These are phyloP conservation scores for Sinodicranocentrus sp. DNA, from an alignment of 2,888 invertebrate genomes.

Conservation along the genomic window DNA sequence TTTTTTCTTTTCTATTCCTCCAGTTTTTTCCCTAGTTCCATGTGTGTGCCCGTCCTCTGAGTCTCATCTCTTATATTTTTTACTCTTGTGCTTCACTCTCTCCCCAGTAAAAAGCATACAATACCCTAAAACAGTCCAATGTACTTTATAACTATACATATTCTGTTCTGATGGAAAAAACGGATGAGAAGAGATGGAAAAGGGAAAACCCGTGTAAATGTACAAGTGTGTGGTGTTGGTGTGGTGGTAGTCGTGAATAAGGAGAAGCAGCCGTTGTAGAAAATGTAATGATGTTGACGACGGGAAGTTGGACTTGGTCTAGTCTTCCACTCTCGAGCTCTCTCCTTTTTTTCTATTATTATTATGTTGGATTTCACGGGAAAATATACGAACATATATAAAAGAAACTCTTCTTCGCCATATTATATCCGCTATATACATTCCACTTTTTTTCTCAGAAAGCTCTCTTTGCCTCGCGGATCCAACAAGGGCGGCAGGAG, in stretches of 20 bases:
- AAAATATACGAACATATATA: constrained; percentile 1
- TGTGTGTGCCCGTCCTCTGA: constrained; percentile 25
- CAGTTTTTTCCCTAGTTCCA: constrained; percentile 16
- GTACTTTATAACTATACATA: not conserved
- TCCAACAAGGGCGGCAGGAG: not conserved
- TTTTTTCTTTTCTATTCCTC: constrained; percentile 9
- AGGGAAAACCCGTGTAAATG: constrained; percentile 42
- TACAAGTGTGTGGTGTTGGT: constrained; percentile 25
- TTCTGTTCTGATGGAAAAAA: constrained; percentile 7
- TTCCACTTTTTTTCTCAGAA: not conserved
- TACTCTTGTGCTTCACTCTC: not conserved
- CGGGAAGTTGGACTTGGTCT: constrained; percentile 59
- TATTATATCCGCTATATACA: not conserved
- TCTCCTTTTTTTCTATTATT: constrained; percentile 22
- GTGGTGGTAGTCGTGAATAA: constrained; percentile 6
- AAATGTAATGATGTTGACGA: constrained; percentile 67
- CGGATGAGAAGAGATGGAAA: constrained; percentile 29
- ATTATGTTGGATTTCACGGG: constrained; percentile 30
- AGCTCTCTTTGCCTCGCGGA: not conserved
- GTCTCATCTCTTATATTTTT: constrained; percentile 48
- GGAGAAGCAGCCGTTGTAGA: constrained; percentile 40
- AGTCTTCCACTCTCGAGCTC: not conserved
- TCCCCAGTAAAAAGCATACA: constrained; percentile 20
- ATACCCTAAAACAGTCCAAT: not conserved
- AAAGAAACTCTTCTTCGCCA: not conserved